Conservation (phyloP, 1,140 invertebrate genomes). For the Drosophila sp. region DNA sequence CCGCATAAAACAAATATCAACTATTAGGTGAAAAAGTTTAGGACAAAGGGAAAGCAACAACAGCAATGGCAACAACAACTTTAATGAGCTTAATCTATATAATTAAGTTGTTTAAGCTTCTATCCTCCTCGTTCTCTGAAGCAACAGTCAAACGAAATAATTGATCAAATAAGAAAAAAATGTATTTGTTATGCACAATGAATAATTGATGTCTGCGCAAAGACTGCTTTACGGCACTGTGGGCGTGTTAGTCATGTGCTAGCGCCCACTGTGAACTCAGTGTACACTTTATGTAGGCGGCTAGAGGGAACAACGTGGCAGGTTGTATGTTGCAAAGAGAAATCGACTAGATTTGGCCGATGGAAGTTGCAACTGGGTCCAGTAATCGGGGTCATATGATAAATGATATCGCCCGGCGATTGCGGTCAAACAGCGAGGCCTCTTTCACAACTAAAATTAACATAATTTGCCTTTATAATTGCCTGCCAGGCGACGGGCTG, state of each 20-base stretch:
- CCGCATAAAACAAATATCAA: not conserved
- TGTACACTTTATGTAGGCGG: conserved; percentile 1
- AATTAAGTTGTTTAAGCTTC: conserved; percentile 63
- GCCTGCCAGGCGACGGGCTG: conserved; percentile 24
- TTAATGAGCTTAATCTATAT: conserved; percentile 9
- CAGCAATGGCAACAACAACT: not conserved
- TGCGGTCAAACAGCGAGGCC: conserved; percentile 40
- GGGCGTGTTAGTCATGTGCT: conserved; percentile 31
- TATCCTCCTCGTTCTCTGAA: conserved; percentile 13
- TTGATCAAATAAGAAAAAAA: conserved; percentile 62
- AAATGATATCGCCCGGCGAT: conserved; percentile 60
- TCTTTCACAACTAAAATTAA: conserved; percentile 55
- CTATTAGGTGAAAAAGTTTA: conserved; percentile 8
- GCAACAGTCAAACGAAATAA: conserved; percentile 65
- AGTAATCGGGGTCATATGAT: conserved; percentile 66
- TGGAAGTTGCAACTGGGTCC: conserved; percentile 26
- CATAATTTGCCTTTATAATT: conserved; percentile 69
- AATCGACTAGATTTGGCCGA: not conserved
- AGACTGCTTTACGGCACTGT: conserved; percentile 11
- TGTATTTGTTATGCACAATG: conserved; percentile 21
- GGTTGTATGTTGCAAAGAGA: conserved; percentile 8
- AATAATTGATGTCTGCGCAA: conserved; percentile 58
- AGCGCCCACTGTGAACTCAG: conserved; percentile 50
- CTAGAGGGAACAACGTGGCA: not conserved
- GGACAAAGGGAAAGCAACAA: not conserved